phyloP scores from a whole-genome alignment of 2,797 vertebrate genomes.

The Onychomys leucogaster region DNA sequence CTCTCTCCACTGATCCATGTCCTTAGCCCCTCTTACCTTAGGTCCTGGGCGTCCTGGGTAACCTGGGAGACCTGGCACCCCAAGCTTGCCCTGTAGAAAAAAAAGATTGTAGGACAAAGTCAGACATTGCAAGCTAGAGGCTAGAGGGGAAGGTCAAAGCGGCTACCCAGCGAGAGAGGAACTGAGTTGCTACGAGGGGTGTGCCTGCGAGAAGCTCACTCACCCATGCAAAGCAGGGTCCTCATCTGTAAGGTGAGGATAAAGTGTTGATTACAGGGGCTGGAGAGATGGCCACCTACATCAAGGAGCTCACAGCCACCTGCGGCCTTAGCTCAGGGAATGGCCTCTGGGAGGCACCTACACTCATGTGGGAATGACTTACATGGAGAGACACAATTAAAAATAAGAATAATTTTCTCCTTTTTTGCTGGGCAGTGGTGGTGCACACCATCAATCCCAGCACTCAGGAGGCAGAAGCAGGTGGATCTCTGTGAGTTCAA shows the following conservation, averaged over 20 bases:
- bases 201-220: neutral
- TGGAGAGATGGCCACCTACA: neutral
- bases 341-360: neutral
- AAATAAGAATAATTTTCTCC: neutral
- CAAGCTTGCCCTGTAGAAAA: slow-evolving; percentile 92
- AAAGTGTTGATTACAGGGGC: neutral
- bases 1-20: neutral
- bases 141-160: neutral
- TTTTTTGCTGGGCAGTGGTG: neutral
- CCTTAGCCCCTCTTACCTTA: slow-evolving; percentile 90
- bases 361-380: neutral
- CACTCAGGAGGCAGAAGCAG: neutral
- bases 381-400: neutral
- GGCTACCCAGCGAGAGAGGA: neutral
- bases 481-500: neutral
- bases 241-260: neutral
- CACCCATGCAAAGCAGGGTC: neutral
- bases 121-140: neutral
- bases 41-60: slow-evolving; percentile 95
- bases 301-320: neutral
- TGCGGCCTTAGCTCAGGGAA: neutral
- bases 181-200: neutral
- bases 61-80: slow-evolving; percentile 95
- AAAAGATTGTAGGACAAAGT: slow-evolving; percentile 31
- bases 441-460: neutral